Evolutionary conservation across 30 jellyfish, hydroid and myxozoan species (phyloP), one percentile per base, ranked within the genome.

Genomic region (Turritopsis dohrnii): DNA sequence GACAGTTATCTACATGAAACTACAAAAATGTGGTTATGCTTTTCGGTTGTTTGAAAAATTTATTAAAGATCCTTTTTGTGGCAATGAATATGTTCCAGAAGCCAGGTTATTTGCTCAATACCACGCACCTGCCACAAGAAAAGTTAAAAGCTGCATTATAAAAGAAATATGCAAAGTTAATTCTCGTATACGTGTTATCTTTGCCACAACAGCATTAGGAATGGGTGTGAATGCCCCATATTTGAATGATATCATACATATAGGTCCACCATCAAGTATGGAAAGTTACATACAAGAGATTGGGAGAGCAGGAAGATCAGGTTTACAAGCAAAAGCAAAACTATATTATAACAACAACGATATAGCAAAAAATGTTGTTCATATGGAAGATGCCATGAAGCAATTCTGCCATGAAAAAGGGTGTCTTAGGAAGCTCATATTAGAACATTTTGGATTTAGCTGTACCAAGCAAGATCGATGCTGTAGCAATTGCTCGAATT

Each of bases 161-260:
- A n/a, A 66, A 5, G 83, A 80, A 28, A 80, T 80, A 16, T 25
- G 31, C 4, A 80, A 52, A 24, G 25, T 1, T 7, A 30, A 41
- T 18, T 60, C 87, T 1, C 22, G 20, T 8, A 23, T 60, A n/a
- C 21, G 87, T 22, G 53, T 80, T 29, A 31, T 80, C 7, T 80
- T 41, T 80, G 87, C 83, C n/a, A 80, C 84, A n/a, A 31, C 87
- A 80, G 87, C 87, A 23, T 81, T 80, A 16, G 87, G 87, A 23
- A 80, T 80, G 87, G 87, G 87, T 23, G 87, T 80, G 28, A 66
- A 80, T 60, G 84, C 87, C 21, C 87, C 87, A 1, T n/a, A 53
- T 53, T 80, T n/a, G 21, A 25, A 27, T 23, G 52, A 80, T 1
- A 30, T 52, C 8, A 80, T 80, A 16, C 87, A 80, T 30, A 80